Conservation (phyloP, 2,797 vertebrate genomes). For the Etheostoma perlongum region DNA sequence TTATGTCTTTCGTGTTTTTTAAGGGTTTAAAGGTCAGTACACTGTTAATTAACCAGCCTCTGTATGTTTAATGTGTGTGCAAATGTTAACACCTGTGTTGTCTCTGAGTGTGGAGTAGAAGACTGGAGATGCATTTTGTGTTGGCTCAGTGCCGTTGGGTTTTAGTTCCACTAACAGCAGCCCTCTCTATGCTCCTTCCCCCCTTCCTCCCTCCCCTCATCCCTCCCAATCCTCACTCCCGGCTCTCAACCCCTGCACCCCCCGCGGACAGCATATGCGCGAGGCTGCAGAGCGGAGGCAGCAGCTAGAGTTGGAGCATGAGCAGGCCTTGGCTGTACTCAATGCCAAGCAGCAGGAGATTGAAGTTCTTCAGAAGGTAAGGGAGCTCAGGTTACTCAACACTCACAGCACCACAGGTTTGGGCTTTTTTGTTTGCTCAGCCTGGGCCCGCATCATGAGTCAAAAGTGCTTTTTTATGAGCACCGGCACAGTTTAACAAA, state of each 20-base stretch:
- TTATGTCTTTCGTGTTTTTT: constrained; percentile 51
- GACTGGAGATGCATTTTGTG: constrained; percentile 70
- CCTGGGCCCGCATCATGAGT: constrained; percentile 30
- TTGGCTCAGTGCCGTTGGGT: constrained; percentile 46
- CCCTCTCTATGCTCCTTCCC: constrained; percentile 67
- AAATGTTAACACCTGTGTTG: constrained; percentile 56
- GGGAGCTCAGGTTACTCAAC: constrained; percentile 46
- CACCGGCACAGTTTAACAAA: constrained; percentile 14
- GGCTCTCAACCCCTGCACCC: constrained; percentile 62
- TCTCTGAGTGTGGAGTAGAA: constrained; percentile 57
- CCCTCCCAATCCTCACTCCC: constrained; percentile 39
- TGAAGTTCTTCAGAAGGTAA: constrained; percentile 97
- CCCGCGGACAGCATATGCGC: constrained; percentile 94
- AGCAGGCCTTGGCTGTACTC: constrained; percentile 98
- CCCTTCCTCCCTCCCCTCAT: background rate
- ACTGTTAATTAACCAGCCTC: constrained; percentile 54
- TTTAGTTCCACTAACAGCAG: constrained; percentile 75
- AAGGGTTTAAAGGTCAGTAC: constrained; percentile 48
- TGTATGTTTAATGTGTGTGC: constrained; percentile 57
- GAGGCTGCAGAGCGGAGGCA: constrained; percentile 98
- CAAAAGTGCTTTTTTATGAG: constrained; percentile 59
- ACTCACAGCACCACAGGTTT: constrained; percentile 33
- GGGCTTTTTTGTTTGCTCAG: constrained; percentile 36
- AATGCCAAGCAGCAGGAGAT: constrained; percentile 99
- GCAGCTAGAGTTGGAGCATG: constrained; percentile 99